Percentiles rank a stretch among this genome's conserved stretches.
phyloP scores from a whole-genome alignment of 2,113 vertebrate species.

The Xenopus borealis region DNA sequence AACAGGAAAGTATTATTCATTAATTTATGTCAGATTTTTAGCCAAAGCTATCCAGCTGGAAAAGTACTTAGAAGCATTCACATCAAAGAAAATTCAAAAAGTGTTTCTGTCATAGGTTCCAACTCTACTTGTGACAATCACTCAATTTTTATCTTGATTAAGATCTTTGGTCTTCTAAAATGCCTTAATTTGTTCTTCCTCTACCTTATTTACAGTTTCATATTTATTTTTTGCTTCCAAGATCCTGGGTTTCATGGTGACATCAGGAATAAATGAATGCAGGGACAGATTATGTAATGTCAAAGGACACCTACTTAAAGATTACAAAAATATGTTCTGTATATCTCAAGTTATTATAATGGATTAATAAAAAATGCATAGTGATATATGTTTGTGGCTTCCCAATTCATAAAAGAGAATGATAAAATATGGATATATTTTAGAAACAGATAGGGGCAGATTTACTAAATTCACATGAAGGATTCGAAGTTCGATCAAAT shows the following conservation, averaged over 20 bases:
- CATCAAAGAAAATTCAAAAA: conserved; percentile 43
- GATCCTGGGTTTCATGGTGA: not conserved
- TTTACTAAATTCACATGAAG: too few relatives aligned
- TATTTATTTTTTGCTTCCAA: conserved; percentile 15
- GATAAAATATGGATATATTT: conserved; percentile 32
- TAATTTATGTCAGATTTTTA: conserved; percentile 31
- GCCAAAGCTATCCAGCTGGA: conserved; percentile 31
- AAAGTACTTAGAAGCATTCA: conserved; percentile 36
- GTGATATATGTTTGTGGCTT: too few relatives aligned
- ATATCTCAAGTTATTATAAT: not conserved
- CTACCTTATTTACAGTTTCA: conserved; percentile 4
- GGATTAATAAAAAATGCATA: not conserved
- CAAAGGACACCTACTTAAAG: not conserved
- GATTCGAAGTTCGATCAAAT: too few relatives aligned
- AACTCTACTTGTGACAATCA: conserved; percentile 41
- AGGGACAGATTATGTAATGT: not conserved
- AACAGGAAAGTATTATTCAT: conserved; percentile 38
- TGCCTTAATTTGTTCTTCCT: conserved; percentile 10
- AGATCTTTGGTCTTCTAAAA: conserved; percentile 28
- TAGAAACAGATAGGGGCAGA: too few relatives aligned
- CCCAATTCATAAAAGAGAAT: too few relatives aligned
- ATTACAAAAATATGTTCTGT: not conserved
- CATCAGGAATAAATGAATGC: conserved; percentile 23
- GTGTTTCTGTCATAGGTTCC: conserved; percentile 38
- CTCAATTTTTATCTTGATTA: conserved; percentile 43